Evolutionary conservation across 1,140 invertebrate species (phyloP).

Genomic region (Bathynomus jamesi): DNA sequence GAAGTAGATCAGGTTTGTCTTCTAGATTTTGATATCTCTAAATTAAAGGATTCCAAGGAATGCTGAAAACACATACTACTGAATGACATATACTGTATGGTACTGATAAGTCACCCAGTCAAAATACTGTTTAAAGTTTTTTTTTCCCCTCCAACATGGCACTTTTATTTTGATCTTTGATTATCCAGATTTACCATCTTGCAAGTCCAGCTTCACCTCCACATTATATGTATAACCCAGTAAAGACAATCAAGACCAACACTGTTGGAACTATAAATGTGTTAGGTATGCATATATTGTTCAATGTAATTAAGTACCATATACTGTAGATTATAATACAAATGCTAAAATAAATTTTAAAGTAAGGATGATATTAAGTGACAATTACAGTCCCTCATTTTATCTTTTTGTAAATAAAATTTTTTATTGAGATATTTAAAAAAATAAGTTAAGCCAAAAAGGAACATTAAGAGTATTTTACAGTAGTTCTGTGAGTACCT

Average conservation of each 20-base stretch:
- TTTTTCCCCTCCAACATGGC: no score
- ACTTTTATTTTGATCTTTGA: no score
- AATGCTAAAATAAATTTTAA: no score
- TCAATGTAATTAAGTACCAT: no score
- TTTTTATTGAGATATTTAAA: no score
- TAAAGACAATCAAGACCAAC: conserved; percentile 99
- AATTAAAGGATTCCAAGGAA: no score
- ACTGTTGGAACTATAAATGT: conserved; percentile 99
- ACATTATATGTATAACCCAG: conserved; percentile 99
- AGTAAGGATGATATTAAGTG: not conserved
- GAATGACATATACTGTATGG: not conserved
- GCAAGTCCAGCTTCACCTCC: conserved; percentile 97
- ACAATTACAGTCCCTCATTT: not conserved
- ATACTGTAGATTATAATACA: no score
- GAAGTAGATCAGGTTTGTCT: conserved; percentile 79
- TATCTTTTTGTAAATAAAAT: not conserved
- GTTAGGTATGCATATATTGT: conserved; percentile 62
- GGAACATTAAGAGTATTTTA: no score
- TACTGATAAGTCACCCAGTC: not conserved
- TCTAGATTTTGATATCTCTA: no score
- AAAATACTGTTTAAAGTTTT: not conserved
- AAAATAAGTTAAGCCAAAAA: no score
- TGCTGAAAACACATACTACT: not conserved
- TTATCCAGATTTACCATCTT: conserved; percentile 86
- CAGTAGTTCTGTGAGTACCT: no score